phyloP scores from a whole-genome alignment of 35 echinoderm and acorn worm genomes.

The Lytechinus pictus region DNA sequence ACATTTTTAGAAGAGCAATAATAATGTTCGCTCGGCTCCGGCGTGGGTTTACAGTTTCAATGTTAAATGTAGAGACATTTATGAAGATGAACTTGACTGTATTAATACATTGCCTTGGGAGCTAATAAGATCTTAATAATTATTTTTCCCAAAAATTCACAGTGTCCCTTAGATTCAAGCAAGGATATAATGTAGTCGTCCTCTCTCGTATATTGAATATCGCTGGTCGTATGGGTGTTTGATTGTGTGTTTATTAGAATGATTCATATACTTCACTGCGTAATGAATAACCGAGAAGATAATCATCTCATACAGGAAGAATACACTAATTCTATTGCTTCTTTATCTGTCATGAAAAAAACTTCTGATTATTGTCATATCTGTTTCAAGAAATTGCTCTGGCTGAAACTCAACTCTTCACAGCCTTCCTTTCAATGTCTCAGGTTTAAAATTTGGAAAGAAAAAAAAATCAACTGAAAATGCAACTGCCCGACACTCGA shows the following conservation, averaged over 20 bases:
- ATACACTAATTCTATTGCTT: slow-evolving; percentile 13
- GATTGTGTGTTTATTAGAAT: neutral
- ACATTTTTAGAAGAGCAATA: neutral
- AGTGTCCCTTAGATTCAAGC: neutral
- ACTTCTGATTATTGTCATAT: neutral
- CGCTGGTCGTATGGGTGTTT: neutral
- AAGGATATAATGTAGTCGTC: neutral
- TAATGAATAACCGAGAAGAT: neutral
- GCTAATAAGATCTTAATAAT: neutral
- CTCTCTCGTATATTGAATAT: neutral
- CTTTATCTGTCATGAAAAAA: neutral
- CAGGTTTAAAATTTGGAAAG: neutral
- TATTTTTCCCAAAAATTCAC: neutral
- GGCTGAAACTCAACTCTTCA: neutral
- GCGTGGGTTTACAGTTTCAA: neutral
- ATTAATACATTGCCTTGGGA: neutral
- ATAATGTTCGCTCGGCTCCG: neutral
- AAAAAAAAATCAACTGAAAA: neutral
- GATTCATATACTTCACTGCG: neutral
- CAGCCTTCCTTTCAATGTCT: neutral
- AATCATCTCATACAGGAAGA: neutral
- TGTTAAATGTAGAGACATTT: neutral
- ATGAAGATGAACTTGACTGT: neutral
- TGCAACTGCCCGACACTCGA: neutral
- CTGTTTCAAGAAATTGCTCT: slow-evolving; percentile 2